Conservation (phyloP, 2,888 invertebrate species). For the Sinentomon sp. region DNA sequence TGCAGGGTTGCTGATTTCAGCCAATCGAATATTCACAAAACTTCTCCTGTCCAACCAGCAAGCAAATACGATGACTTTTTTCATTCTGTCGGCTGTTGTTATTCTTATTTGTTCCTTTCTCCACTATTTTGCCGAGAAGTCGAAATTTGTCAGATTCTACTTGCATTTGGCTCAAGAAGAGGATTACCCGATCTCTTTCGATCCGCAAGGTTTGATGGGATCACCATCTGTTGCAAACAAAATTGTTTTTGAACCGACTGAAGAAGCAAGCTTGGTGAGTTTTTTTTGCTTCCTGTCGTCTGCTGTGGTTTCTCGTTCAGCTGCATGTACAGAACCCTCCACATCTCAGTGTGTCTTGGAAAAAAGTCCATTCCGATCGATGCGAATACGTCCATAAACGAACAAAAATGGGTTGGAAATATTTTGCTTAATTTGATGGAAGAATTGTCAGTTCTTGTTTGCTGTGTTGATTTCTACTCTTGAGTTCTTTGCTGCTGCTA, state of each 20-base stretch:
- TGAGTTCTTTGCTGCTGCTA: no score
- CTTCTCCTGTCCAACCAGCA: constrained; percentile 42
- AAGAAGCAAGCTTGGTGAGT: constrained; percentile 48
- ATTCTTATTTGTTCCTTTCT: constrained; percentile 46
- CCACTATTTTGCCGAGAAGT: constrained; percentile 44
- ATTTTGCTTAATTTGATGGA: no score
- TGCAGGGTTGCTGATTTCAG: constrained; percentile 61
- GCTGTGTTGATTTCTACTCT: no score
- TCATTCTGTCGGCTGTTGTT: constrained; percentile 45
- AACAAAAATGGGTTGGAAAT: no score
- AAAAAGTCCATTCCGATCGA: no score
- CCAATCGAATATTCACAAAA: constrained; percentile 58
- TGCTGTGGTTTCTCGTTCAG: no score
- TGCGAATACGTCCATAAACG: no score
- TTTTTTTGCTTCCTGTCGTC: no score
- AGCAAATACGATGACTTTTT: constrained; percentile 62
- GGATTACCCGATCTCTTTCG: not conserved
- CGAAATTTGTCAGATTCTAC: constrained; percentile 58
- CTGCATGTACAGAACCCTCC: no score
- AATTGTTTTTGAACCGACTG: constrained; percentile 55
- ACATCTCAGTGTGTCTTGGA: no score
- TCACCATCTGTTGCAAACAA: no score
- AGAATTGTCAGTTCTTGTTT: no score
- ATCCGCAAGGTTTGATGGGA: constrained; percentile 13
- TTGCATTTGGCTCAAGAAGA: constrained; percentile 34